Base-by-base conservation (phyloP, 2,797 vertebrate genomes). In the Coracias cyanogaster region DNA sequence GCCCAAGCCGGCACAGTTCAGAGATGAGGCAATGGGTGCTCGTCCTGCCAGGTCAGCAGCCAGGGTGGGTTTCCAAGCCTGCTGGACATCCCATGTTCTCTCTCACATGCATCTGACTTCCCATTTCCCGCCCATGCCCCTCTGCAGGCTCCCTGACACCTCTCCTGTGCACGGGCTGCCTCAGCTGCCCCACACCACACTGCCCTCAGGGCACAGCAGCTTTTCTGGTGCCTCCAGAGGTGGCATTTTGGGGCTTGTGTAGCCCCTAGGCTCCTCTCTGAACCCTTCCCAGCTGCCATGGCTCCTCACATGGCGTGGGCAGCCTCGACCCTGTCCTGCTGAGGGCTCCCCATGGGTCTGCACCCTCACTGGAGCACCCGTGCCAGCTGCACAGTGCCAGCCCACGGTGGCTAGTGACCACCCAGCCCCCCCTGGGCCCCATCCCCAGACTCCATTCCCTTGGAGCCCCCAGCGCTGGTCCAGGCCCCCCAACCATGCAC, bases 231-330 rank as follows among this genome's bases (percentile, higher is more conserved):
- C 62, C 57, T 17, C 37, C 48, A 15, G 28, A 33, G 19, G 18
- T 10, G 9, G 51, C 22, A 3, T 6, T 7, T 7, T 11, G 11
- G 12, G 51, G 31, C 24, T 39, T 3, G 2, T 1, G 1, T 8
- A 65, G 49, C n/a, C 64, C 39, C 26, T n/a, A 10, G 0, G 2
- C 26, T 48, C 39, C 45, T 28, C 29, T 65, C 21, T 58, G 28
- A 22, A 48, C 26, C 33, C 33, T 46, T 15, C 58, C 33, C 21
- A 22, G 55, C 52, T 48, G 71, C 78, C 33, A 15, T 9, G 1
- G 0, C 13, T 18, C 15, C 35, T 57, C 13, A 5, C 25, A 2
- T 4, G n/a, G 13, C 3, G 1, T 1, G 3, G 43, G 51, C 17
- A 48, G 48, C 41, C 14, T 31, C 1, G 2, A 39, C 11, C 12